These are phyloP conservation scores for Colletes gigas DNA, from an alignment of 1,140 invertebrate genomes.

Conservation along the genomic window DNA sequence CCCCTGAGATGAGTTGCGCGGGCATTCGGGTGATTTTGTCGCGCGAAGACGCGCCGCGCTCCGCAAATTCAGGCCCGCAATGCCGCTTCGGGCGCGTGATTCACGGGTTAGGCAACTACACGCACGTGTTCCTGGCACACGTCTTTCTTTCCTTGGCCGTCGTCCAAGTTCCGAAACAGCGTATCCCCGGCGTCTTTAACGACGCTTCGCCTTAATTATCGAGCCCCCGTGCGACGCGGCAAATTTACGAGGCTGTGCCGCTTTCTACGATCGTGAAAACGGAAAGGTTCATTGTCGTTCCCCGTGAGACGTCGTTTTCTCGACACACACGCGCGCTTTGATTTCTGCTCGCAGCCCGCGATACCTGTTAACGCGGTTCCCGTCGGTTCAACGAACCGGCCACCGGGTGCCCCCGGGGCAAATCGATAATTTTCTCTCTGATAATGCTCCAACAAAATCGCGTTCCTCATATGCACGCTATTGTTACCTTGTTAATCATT, in stretches of 20 bases:
- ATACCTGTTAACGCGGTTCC: not conserved
- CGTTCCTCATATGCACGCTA: too few species aligned
- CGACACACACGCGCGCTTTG: not conserved
- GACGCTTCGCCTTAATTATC: conserved; percentile 61
- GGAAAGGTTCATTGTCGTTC: conserved; percentile 56
- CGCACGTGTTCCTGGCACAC: conserved; percentile 66
- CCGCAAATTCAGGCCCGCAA: conserved; percentile 42
- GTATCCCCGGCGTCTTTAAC: conserved; percentile 26
- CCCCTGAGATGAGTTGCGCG: not conserved
- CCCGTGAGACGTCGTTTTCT: too few species aligned
- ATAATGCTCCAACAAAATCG: too few species aligned
- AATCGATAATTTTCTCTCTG: too few species aligned
- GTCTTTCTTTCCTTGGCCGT: conserved; percentile 49
- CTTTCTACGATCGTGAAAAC: conserved; percentile 30
- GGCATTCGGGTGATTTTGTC: not conserved
- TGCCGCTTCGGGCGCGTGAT: conserved; percentile 54
- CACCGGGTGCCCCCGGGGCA: too few species aligned
- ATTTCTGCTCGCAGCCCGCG: not conserved
- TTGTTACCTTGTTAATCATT: too few species aligned
- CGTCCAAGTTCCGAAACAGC: conserved; percentile 51
- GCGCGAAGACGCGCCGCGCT: conserved; percentile 17
- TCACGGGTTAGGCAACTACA: conserved; percentile 56
- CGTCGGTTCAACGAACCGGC: not conserved
- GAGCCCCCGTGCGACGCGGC: conserved; percentile 39
- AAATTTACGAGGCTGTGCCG: conserved; percentile 49